Evolutionary conservation across 2,888 invertebrate species (phyloP), one percentile per base, ranked within the genome.

Genomic region (Drosophila multiciliata): DNA sequence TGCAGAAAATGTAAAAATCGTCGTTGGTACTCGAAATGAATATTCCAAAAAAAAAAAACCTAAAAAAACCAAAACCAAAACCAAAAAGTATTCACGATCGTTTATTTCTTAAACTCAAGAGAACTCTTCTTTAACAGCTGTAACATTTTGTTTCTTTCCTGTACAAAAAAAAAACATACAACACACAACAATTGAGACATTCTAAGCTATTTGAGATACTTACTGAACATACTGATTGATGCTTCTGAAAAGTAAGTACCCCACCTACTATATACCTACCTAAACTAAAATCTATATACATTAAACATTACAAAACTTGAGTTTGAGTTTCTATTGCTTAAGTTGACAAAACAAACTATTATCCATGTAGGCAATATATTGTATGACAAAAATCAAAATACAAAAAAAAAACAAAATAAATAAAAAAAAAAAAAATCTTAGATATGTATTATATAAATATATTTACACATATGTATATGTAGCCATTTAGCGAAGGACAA

Each of bases 221-320:
- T 80, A 84, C 81, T 83, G 75, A 84, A 83, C 72, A 84, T 75
- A 80, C 83, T 78, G 89, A 80, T 85, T 80, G 87, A 90, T 87
- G 85, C 87, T 79, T 80, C 81, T 80, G 71, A 90, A 89, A 90
- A 87, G 90, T 90, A 90, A 90, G 90, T 90, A 90, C 82, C 83
- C 75, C 49, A 67, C 45, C 70, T 38, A 38, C 55, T 54, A 80
- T 78, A 61, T 68, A 64, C 63, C 60, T 66, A 71, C 50, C 67
- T 66, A 58, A 50, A 60, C 60, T 69, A 69, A 66, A 70, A 66
- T 66, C 66, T 48, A 54, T 60, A 57, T 66, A 75, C 72, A 73
- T 60, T 61, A 40, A 59, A 73, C 69, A 73, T 61, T 65, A 50
- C 48, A 62, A 62, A 59, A 61, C 73, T 58, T 78, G 50, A 70